A percentile compares a stretch with the other conserved stretches of the same genome.
Conservation (phyloP, 2,888 invertebrate species). For the Protophormia terraenovae region DNA sequence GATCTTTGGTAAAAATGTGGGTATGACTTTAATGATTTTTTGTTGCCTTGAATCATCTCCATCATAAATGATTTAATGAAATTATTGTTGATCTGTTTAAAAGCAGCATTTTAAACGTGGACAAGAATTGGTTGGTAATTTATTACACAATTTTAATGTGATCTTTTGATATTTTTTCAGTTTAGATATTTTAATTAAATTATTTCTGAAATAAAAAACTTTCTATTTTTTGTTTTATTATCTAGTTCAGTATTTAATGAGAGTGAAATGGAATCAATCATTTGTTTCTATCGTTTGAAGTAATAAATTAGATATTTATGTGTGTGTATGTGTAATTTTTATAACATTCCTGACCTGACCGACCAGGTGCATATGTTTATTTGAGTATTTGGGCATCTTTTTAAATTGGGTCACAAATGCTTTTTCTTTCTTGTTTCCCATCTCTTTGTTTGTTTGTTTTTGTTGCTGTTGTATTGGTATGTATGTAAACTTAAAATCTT, state of each 20-base stretch:
- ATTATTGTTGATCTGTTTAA: background rate
- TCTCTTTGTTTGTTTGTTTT: conserved; percentile 16
- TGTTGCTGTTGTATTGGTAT: background rate
- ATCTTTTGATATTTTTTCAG: background rate
- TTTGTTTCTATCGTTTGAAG: background rate
- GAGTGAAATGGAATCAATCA: background rate
- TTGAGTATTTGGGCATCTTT: background rate
- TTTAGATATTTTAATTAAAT: background rate
- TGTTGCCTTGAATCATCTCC: background rate
- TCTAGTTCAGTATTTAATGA: background rate
- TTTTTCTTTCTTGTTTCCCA: background rate
- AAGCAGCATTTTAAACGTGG: background rate
- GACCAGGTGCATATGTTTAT: background rate
- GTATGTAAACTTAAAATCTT: background rate
- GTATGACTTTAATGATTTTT: background rate
- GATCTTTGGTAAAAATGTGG: background rate
- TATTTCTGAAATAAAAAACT: background rate
- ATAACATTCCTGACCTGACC: background rate
- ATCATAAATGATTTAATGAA: background rate
- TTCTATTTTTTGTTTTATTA: background rate
- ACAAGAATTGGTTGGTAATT: background rate
- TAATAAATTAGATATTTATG: background rate
- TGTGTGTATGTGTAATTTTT: background rate
- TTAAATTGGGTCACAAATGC: conserved; percentile 40
- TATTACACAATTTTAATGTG: background rate